Base-by-base conservation (phyloP, 2,888 invertebrate genomes). In the Drosophila algonquin region DNA sequence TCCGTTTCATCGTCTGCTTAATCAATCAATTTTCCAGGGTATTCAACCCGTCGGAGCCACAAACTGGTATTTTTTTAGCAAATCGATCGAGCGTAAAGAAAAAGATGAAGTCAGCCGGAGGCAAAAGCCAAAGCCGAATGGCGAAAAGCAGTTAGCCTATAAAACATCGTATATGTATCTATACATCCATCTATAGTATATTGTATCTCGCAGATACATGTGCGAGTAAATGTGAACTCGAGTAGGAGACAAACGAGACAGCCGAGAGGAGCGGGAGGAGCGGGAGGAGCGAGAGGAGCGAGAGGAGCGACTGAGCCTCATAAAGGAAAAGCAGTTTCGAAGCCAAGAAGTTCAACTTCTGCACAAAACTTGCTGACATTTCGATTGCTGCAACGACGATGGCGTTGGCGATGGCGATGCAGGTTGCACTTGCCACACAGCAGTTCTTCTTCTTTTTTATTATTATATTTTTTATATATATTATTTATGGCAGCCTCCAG, bases 101-200 rank as follows among this genome's bases (percentile, higher is more conserved):
- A 89, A 75, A 79, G 77, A 74, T 83, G 75, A 87, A 81, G 81
- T 81, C 83, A 88, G 85, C 79, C 89, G 87, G 80, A 80, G 71
- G 65, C 74, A 69, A 73, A 54, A 70, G 56, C 57, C 53, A 55
- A 64, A 75, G 83, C 72, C 80, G 2, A 79, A 79, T 71, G 63
- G 24, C 72, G 63, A 79, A 65, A 73, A 73, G 79, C 64, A 84
- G 89, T 81, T 89, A 87, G 87, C 89, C 89, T 76, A 89, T 84
- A 79, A 81, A 85, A 60, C 53, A 48, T 7, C 35, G 35, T 35
- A 35, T 35, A 35, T 59, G 61, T 71, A 64, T 65, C 54, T 72
- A 21, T 46, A 71, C 76, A 16, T 12, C 24, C 16, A 32, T 52
- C 10, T 40, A 47, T 65, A 59, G 56, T 55, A 58, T 62, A 54